Evolutionary conservation across 2,888 invertebrate species (phyloP), one percentile per base, ranked within the genome.

Genomic region (Drosophila demipolita): DNA sequence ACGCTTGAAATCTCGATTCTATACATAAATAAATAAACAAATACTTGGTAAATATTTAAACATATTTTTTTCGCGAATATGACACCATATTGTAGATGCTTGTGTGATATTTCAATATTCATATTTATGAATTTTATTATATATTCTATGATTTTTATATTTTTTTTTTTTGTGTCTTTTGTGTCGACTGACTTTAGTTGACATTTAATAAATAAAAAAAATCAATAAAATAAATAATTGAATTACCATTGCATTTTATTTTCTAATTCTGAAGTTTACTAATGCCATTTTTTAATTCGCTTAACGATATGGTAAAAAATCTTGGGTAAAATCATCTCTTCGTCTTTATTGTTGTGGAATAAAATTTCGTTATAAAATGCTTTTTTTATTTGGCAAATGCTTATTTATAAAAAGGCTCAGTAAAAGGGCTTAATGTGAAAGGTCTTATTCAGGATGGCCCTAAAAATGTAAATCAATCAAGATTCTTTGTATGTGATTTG

Each of bases 381-480:
- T 20, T 2, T 20, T 42, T 20, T 45, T 7, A 12, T 7, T 12
- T 20, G 20, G 20, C 3, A 45, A 36, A 20, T 45, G 12, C 6
- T 20, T 7, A 20, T 20, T 20, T 45, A 4, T 3, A 42, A 42
- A 6, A 42, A 12, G 2, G 5, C 5, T 12, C n/a, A 42, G 11
- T 11, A 11, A 2, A n/a, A 11, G 2, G 0, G 11, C 11, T 11
- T 42, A n/a, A 5, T n/a, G 40, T n/a, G 40, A 26, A 26, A 26
- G 26, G 26, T 3, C 26, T 6, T 11, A n/a, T 11, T 6, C 0
- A 42, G 5, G 6, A 42, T n/a, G n/a, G 5, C 40, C 0, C 5
- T 5, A 11, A n/a, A 11, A 2, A 42, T 11, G 42, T 11, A 11
- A 11, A 3, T 3, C 11, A 42, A 42, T 42, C n/a, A 40, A n/a